phyloP scores from a whole-genome alignment of 2,888 invertebrate genomes.

The Osmoderma eremita region DNA sequence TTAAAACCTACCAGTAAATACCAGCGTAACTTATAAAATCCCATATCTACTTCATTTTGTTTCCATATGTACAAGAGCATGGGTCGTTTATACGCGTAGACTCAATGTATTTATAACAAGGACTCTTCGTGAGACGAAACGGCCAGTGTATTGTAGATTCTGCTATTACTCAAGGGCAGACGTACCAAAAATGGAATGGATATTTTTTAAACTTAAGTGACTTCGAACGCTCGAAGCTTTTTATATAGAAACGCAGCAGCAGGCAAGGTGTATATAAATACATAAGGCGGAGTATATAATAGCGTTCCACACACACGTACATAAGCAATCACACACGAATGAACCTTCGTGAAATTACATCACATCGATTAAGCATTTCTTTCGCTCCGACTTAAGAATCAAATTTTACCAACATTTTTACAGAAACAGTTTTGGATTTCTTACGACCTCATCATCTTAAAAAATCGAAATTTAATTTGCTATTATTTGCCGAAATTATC shows the following conservation, averaged over 20 bases:
- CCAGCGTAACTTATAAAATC: constrained; percentile 35
- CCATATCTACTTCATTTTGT: too few species aligned
- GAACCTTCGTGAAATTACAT: too few species aligned
- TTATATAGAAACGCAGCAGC: constrained; percentile 25
- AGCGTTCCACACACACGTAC: background rate
- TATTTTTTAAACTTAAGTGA: constrained; percentile 60
- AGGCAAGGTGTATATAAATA: background rate
- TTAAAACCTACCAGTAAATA: constrained; percentile 22
- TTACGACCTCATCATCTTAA: too few species aligned
- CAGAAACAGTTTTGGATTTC: too few species aligned
- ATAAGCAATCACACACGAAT: background rate
- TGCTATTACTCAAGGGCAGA: constrained; percentile 60
- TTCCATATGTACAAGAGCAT: too few species aligned
- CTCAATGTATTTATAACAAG: constrained; percentile 28
- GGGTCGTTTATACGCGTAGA: background rate
- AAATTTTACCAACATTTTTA: too few species aligned
- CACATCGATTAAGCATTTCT: too few species aligned
- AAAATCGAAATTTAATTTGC: too few species aligned
- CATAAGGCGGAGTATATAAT: background rate
- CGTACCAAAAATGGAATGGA: constrained; percentile 61
- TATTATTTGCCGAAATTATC: too few species aligned
- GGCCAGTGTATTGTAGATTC: constrained; percentile 36
- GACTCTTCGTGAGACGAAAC: constrained; percentile 1
- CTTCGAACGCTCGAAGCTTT: constrained; percentile 56
- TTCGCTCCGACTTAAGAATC: too few species aligned